Base-by-base conservation (phyloP, 37 sponge, comb jelly and placozoan genomes). In the Agelas oroides region DNA sequence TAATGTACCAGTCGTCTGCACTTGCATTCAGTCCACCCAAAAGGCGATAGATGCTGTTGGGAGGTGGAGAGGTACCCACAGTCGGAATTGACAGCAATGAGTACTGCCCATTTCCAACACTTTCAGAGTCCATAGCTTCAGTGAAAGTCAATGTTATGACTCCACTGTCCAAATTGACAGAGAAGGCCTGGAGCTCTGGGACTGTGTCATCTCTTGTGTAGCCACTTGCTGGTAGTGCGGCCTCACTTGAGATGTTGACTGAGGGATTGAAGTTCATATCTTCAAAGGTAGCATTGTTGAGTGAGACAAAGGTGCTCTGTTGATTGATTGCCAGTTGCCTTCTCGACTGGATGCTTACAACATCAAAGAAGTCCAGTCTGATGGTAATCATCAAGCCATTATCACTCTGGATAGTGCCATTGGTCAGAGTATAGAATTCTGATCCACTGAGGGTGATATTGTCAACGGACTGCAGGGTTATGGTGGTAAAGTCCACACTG, bases 251-350 rank as follows among this genome's bases (percentile, higher is more conserved):
- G 20, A 89, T 55, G 23, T 85, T 72, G 60, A 57, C 46, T 25
- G 92, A 86, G 35, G 93, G 84, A 79, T 83, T 86, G 70, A 31
- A 52, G 46, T 86, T 86, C 85, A 86, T 95, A 72, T 95, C 96
- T 41, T 79, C 16, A 17, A 89, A 78, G 15, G 78, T 68, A 46
- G 69, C 80, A 57, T 28, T 46, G 18, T 60, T 63, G 23, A 95
- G 59, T n/a, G 88, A 85, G 53, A 95, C 69, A 78, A 64, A 92
- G 0, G 93, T 87, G 71, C 37, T 86, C 17, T 21, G 34, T 18
- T 41, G 16, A 52, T 46, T 54, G 24, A 53, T 54, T 24, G 93
- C 90, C 18, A 95, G 65, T 15, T 59, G 32, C 11, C 83, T 52
- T 17, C 58, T 56, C 24, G 86, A 79, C 52, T 95, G 95, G 39